Evolutionary conservation across 2,113 vertebrate species (phyloP).

Genomic region (Elachura formosa): DNA sequence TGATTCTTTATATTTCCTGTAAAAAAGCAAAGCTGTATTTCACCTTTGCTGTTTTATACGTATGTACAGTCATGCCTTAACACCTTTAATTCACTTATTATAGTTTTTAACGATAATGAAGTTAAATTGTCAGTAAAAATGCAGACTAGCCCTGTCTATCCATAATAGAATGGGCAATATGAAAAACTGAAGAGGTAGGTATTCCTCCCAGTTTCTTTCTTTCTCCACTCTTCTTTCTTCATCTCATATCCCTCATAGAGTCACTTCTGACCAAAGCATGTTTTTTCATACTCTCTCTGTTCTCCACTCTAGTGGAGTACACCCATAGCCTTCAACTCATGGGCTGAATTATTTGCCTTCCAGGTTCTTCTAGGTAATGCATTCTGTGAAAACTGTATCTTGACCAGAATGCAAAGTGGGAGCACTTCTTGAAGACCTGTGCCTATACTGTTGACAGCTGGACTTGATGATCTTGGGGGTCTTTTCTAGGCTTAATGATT

Average conservation of each 20-base stretch:
- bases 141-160: background rate
- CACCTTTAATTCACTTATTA: background rate
- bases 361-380: background rate
- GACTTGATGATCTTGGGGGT: background rate
- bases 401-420: background rate
- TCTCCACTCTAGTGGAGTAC: background rate
- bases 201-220: background rate
- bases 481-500: background rate
- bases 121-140: background rate
- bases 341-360: background rate
- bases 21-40: too few relatives aligned
- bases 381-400: background rate
- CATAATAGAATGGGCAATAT: background rate
- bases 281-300: background rate
- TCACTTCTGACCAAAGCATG: background rate
- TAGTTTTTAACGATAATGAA: background rate
- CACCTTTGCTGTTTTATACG: background rate
- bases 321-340: background rate
- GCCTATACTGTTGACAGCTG: background rate
- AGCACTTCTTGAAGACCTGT: background rate
- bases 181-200: background rate
- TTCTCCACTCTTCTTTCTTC: background rate
- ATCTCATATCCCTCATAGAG: background rate
- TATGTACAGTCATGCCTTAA: background rate
- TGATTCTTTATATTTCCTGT: background rate